Conservation (phyloP, 2,888 invertebrate species). For the Rhopalosiphum nymphaeae region DNA sequence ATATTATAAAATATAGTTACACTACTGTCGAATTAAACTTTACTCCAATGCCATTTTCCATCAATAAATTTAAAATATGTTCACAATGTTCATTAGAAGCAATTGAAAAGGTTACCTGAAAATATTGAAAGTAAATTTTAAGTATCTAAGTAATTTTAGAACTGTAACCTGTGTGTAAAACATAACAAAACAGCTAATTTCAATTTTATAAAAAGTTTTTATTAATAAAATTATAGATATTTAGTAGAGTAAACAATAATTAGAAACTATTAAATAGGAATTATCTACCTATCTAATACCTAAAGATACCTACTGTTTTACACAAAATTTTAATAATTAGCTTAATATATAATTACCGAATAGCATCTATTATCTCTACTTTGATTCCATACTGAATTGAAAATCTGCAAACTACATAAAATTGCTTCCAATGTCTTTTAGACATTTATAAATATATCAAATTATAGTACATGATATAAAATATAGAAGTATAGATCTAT, state of each 20-base stretch:
- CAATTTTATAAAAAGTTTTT: not conserved
- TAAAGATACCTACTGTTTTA: not conserved
- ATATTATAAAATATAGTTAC: conserved; percentile 65
- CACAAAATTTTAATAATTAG: not conserved
- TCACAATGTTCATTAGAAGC: conserved; percentile 76
- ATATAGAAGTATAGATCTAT: not conserved
- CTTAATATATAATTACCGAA: conserved; percentile 70
- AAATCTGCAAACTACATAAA: conserved; percentile 73
- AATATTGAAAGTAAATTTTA: not conserved
- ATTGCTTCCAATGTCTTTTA: conserved; percentile 73
- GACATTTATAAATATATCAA: conserved; percentile 26
- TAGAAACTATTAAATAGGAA: too few species aligned
- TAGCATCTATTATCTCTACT: conserved; percentile 73
- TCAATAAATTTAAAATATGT: conserved; percentile 74
- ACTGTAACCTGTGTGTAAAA: not conserved
- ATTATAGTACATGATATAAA: not conserved
- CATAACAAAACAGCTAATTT: not conserved
- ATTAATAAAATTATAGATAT: not conserved
- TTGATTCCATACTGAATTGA: conserved; percentile 74
- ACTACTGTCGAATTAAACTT: conserved; percentile 74
- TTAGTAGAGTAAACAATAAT: not conserved
- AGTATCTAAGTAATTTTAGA: not conserved
- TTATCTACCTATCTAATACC: not conserved
- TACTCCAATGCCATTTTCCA: conserved; percentile 76
- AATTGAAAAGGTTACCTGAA: conserved; percentile 75